These are phyloP conservation scores for Trinorchestia longiramus DNA, from an alignment of 1,140 invertebrate genomes.

Conservation along the genomic window DNA sequence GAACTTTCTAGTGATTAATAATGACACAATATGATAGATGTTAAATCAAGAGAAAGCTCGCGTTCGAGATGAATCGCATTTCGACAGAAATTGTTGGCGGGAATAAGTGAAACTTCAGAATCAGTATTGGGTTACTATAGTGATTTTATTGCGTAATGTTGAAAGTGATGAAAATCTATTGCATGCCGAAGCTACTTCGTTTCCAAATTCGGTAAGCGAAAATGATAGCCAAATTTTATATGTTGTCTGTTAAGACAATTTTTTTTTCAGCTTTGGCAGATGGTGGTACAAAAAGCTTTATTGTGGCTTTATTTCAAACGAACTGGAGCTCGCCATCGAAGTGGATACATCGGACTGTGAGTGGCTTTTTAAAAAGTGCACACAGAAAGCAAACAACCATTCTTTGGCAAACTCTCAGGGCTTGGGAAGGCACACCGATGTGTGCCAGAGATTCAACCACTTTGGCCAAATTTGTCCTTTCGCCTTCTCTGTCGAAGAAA, in stretches of 20 bases:
- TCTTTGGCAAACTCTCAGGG: constrained; percentile 26
- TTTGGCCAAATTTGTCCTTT: not conserved
- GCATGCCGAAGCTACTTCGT: too few species aligned
- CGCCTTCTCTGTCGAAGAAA: not conserved
- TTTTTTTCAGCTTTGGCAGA: not conserved
- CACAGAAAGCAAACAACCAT: not conserved
- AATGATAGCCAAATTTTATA: too few species aligned
- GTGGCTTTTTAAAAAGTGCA: not conserved
- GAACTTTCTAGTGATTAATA: too few species aligned
- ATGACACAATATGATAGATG: too few species aligned
- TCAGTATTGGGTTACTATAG: too few species aligned
- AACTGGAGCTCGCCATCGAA: constrained; percentile 33
- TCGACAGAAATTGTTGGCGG: too few species aligned
- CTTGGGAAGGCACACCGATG: not conserved
- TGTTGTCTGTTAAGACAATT: not conserved
- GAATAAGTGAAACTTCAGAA: too few species aligned
- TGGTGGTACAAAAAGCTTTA: not conserved
- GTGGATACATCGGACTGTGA: not conserved
- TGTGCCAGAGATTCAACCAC: constrained; percentile 22
- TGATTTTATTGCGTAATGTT: too few species aligned
- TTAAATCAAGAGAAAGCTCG: too few species aligned
- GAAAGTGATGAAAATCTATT: too few species aligned
- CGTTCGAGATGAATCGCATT: too few species aligned
- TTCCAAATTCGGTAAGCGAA: too few species aligned
- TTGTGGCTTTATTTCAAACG: not conserved